A percentile compares a stretch with the other conserved stretches of the same genome.
Evolutionary conservation across 1,140 invertebrate genomes (phyloP).

Genomic region (Marisa cornuarietis): DNA sequence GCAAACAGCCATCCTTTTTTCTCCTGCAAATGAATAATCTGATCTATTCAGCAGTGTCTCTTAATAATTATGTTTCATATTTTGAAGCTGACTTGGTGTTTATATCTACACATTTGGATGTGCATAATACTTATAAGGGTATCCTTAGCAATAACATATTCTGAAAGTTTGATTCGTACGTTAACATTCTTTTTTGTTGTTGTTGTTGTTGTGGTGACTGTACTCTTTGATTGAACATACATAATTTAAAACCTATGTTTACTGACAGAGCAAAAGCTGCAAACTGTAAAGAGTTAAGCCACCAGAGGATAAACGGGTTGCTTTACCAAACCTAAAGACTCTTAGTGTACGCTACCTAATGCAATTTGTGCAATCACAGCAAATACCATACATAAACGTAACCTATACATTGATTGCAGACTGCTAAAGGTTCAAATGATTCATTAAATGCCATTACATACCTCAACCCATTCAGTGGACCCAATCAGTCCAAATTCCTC

Average conservation of each 20-base stretch:
- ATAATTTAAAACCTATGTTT: background rate
- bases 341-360: background rate
- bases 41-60: background rate
- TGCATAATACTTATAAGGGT: too few species aligned
- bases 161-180: too few species aligned
- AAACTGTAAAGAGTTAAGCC: too few species aligned
- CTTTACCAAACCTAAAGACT: background rate
- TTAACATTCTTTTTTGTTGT: too few species aligned
- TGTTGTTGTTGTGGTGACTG: too few species aligned
- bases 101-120: too few species aligned
- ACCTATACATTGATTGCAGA: background rate
- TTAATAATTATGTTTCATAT: background rate
- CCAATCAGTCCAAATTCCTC: conserved; percentile 52
- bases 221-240: background rate
- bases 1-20: conserved; percentile 42
- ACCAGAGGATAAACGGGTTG: too few species aligned
- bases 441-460: conserved; percentile 11
- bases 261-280: too few species aligned
- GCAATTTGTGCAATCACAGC: background rate
- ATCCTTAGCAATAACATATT: too few species aligned
- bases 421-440: background rate
- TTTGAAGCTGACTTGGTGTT: too few species aligned
- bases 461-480: conserved; percentile 53
- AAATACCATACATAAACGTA: background rate
- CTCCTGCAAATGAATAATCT: conserved; percentile 30